Base-by-base conservation (phyloP, 2,113 vertebrate genomes). In the Scopus umbretta region DNA sequence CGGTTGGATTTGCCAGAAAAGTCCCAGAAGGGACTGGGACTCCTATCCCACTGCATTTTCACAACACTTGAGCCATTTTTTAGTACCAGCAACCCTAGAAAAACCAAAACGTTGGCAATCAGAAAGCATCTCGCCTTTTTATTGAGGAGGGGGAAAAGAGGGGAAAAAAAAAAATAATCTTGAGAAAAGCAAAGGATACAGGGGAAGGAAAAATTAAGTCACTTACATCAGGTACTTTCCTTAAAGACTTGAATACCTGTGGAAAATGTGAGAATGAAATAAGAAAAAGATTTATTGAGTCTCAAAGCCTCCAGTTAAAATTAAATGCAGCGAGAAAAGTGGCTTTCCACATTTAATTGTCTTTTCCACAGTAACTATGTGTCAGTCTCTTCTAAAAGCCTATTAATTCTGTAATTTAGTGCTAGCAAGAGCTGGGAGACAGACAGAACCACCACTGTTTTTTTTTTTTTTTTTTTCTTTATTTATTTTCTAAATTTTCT, bases 331-430 rank as follows among this genome's bases (percentile, higher is more conserved):
- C 75, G 95, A 97, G 97, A 97, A 98, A 97, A 98, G 97, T 95
- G 94, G 94, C 94, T 98, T 98, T 97, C 97, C 91, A 97, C 96
- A 93, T 97, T 97, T 98, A 98, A 98, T 98, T 98, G 97, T 98
- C 97, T 98, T 97, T 95, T 96, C 94, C 97, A 90, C 97, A 94
- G 97, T 94, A 97, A 97, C 97, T 92, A 59, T 73, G 93, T 96
- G 97, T 97, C 98, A 97, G 95, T 96, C 98, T 97, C 93, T 90
- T 91, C 98, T 98, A 98, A 98, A 98, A 98, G 97, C 97, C 98
- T 96, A 97, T 98, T 98, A 98, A 98, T 98, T 97, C 97, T 76
- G 94, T 98, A 98, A 98, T 98, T 98, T 97, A 98, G 92, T 97
- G 97, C 75, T 72, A 45, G 93, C 66, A 50, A 92, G 97, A 97